phyloP scores from a whole-genome alignment of 2,113 vertebrate genomes.

The Euleptes europaea region DNA sequence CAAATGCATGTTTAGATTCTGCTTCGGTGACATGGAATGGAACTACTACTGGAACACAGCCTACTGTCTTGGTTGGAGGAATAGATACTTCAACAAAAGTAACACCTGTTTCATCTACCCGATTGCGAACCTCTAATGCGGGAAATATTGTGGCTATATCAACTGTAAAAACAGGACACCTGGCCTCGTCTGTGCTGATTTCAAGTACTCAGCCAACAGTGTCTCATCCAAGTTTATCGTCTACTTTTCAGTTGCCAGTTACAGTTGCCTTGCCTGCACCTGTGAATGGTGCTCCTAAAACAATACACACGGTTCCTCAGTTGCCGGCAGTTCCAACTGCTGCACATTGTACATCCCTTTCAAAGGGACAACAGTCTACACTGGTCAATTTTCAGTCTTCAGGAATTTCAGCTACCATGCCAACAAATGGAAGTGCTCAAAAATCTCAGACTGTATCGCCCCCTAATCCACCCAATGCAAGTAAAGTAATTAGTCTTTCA shows the following conservation, averaged over 20 bases:
- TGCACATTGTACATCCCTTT: constrained; percentile 52
- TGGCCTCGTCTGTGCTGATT: constrained; percentile 83
- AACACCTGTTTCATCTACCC: constrained; percentile 66
- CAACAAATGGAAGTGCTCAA: constrained; percentile 64
- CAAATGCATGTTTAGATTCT: constrained; percentile 60
- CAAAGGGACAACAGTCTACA: constrained; percentile 68
- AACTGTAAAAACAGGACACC: constrained; percentile 85
- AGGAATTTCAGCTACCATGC: constrained; percentile 65
- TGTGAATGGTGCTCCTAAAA: constrained; percentile 50
- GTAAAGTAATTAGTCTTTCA: constrained; percentile 65
- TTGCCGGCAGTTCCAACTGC: constrained; percentile 57
- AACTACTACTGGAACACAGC: constrained; percentile 41
- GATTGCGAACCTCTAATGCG: constrained; percentile 61
- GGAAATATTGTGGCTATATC: constrained; percentile 79
- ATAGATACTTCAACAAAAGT: constrained; percentile 67
- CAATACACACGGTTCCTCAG: constrained; percentile 62
- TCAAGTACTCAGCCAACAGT: constrained; percentile 75
- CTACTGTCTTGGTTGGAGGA: constrained; percentile 65
- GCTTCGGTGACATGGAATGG: constrained; percentile 60
- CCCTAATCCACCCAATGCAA: constrained; percentile 52
- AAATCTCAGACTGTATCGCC: constrained; percentile 64
- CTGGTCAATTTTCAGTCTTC: constrained; percentile 67
- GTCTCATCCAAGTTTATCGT: constrained; percentile 65
- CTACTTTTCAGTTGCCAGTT: constrained; percentile 74
- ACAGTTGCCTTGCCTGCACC: constrained; percentile 69